These are phyloP conservation scores for Machaerirhynchus nigripectus DNA, from an alignment of 2,113 vertebrate genomes.

Conservation along the genomic window DNA sequence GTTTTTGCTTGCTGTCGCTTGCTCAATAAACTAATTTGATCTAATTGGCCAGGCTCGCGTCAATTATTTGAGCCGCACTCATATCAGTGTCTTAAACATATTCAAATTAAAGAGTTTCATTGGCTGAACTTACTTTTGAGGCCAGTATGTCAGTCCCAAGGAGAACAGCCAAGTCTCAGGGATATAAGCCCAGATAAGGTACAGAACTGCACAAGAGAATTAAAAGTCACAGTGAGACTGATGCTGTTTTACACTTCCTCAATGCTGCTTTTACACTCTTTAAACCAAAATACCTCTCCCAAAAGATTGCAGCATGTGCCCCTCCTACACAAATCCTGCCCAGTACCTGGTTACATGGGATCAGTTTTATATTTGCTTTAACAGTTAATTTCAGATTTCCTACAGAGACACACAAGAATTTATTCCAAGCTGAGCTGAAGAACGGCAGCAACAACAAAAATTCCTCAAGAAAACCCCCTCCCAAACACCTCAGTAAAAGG, in stretches of 20 bases:
- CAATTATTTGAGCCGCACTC: no score
- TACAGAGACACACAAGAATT: neutral
- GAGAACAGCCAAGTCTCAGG: constrained; percentile 92
- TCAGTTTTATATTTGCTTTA: neutral
- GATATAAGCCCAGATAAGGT: constrained; percentile 91
- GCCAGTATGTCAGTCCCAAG: constrained; percentile 93
- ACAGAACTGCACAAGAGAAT: constrained; percentile 77
- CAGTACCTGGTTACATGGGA: rapidly evolving
- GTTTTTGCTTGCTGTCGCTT: no score
- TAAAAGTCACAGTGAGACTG: neutral
- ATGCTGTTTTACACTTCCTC: neutral
- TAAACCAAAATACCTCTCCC: neutral
- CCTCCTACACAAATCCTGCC: neutral
- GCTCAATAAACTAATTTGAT: no score
- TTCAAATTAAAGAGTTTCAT: neutral
- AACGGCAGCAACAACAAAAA: neutral
- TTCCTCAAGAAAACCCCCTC: neutral
- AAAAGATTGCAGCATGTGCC: neutral
- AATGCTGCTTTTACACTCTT: neutral
- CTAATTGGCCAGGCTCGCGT: no score
- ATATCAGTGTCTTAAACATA: neutral
- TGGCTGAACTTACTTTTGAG: constrained; percentile 90
- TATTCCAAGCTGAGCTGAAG: neutral
- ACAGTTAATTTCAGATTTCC: neutral
- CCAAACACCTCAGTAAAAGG: neutral